Conservation (phyloP, 2,113 vertebrate genomes). For the Myrmophylax atrothorax region DNA sequence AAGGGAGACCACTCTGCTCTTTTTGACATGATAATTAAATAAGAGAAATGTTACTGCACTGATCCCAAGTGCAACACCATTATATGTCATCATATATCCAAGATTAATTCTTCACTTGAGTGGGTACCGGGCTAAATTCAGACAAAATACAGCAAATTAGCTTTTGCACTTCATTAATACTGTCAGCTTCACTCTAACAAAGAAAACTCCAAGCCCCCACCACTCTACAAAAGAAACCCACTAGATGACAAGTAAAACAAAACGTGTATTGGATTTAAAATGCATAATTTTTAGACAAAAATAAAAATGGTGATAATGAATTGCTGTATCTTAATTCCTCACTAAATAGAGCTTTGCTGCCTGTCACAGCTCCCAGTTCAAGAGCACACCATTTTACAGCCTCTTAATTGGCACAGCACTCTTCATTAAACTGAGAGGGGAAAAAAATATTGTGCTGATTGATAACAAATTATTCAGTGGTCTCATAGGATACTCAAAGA, state of each 20-base stretch:
- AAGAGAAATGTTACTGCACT: conserved; percentile 21
- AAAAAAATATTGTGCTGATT: background rate
- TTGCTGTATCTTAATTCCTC: background rate
- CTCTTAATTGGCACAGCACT: background rate
- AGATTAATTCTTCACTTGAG: conserved; percentile 46
- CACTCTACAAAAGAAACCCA: background rate
- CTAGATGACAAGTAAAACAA: background rate
- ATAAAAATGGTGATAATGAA: background rate
- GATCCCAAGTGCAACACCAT: conserved; percentile 22
- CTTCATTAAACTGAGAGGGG: background rate
- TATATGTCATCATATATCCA: conserved; percentile 28
- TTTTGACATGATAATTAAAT: conserved; percentile 44
- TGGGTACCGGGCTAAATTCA: conserved; percentile 16
- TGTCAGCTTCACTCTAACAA: background rate
- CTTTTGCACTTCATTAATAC: conserved; percentile 55
- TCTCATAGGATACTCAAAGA: background rate
- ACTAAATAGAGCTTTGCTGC: background rate
- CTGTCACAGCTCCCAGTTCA: background rate
- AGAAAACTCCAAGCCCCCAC: background rate
- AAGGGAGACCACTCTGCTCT: background rate
- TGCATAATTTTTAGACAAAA: fast-evolving
- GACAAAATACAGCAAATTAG: conserved; percentile 42
- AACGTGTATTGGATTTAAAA: background rate
- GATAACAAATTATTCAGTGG: background rate
- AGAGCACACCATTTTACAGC: background rate